Percentiles rank a stretch among this genome's conserved stretches.
phyloP scores from a whole-genome alignment of 2,113 vertebrate species.

The Ancistrus triradiatus region DNA sequence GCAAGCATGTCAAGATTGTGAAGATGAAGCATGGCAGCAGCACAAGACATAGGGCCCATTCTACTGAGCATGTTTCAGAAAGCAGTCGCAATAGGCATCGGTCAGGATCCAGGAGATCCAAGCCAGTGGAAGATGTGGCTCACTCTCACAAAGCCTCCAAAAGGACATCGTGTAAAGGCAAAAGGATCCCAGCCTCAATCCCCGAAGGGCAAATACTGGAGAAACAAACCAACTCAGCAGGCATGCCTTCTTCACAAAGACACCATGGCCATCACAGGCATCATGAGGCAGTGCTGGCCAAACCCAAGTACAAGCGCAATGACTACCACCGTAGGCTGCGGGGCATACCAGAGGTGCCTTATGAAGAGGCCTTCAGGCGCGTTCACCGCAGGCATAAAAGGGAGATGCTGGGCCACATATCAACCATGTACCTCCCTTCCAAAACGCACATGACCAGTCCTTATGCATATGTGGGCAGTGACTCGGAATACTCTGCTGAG shows the following conservation, averaged over 20 bases:
- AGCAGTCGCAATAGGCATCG: constrained; percentile 64
- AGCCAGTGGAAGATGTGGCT: constrained; percentile 70
- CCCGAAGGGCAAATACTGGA: constrained; percentile 60
- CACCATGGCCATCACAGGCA: constrained; percentile 48
- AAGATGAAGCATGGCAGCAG: constrained; percentile 58
- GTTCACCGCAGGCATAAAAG: constrained; percentile 64
- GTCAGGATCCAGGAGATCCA: constrained; percentile 60
- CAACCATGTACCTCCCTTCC: constrained; percentile 59
- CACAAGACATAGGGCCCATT: constrained; percentile 38
- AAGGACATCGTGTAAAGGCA: constrained; percentile 63
- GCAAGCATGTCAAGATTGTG: constrained; percentile 64
- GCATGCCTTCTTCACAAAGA: constrained; percentile 37
- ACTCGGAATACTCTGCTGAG: constrained; percentile 93
- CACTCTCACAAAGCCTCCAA: constrained; percentile 67
- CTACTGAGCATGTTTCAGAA: constrained; percentile 50
- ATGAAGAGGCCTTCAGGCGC: constrained; percentile 73
- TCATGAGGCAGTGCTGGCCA: constrained; percentile 73
- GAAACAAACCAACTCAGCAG: constrained; percentile 52
- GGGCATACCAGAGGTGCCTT: constrained; percentile 71
- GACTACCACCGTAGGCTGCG: constrained; percentile 75
- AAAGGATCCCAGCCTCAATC: constrained; percentile 58
- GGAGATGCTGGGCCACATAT: constrained; percentile 61
- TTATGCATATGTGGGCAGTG: constrained; percentile 76
- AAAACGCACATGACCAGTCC: constrained; percentile 61
- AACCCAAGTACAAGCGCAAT: constrained; percentile 80